Conservation (phyloP, 2,888 invertebrate genomes). For the Teleiodes luculella region DNA sequence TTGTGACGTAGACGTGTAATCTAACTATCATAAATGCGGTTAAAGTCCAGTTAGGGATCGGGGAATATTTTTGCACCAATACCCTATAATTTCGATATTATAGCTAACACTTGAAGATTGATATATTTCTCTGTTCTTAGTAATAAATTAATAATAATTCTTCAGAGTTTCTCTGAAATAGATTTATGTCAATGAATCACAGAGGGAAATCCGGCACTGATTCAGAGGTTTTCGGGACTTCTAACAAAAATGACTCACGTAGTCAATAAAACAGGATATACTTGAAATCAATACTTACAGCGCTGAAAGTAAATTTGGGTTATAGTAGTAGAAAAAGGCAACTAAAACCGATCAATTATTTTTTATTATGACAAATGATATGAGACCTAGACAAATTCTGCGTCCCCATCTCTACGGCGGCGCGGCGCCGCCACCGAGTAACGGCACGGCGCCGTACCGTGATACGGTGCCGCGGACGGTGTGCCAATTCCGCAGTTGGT, state of each 20-base stretch:
- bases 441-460: too few relatives aligned
- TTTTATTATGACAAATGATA: too few relatives aligned
- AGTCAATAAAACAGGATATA: neutral
- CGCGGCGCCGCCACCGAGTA: too few relatives aligned
- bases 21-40: too few relatives aligned
- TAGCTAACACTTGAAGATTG: neutral
- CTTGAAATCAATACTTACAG: too few relatives aligned
- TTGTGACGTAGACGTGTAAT: neutral
- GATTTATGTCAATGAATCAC: slow-evolving; percentile 5
- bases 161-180: slow-evolving; percentile 1
- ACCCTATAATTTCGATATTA: neutral
- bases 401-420: too few relatives aligned
- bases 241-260: neutral
- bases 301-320: too few relatives aligned
- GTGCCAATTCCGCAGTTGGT: too few relatives aligned
- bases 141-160: neutral
- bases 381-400: too few relatives aligned
- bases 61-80: neutral
- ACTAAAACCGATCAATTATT: too few relatives aligned
- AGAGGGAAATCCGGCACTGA: neutral
- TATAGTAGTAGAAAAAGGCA: too few relatives aligned
- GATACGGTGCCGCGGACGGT: too few relatives aligned
- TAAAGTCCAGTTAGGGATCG: neutral
- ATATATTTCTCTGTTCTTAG: neutral
- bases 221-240: neutral